Conservation (phyloP, 2,888 invertebrate genomes). For the Cerastoderma edule region DNA sequence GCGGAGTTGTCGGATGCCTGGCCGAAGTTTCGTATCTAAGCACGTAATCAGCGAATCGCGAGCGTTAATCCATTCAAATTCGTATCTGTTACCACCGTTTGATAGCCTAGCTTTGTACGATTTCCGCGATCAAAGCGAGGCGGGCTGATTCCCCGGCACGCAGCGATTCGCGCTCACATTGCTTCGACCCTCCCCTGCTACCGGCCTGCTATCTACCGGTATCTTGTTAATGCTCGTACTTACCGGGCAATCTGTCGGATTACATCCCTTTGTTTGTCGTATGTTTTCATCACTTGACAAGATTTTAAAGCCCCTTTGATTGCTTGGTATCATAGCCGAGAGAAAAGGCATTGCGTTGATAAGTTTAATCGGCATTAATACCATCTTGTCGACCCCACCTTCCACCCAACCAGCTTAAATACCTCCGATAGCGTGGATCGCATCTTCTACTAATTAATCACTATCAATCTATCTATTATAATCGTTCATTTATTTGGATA, state of each 20-base stretch:
- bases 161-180: not conserved
- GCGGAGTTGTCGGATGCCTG: slow-evolving; percentile 46
- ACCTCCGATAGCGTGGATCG: too few species aligned
- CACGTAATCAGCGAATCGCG: slow-evolving; percentile 40
- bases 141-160: slow-evolving; percentile 17
- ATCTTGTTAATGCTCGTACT: slow-evolving; percentile 24
- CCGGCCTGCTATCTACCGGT: slow-evolving; percentile 2
- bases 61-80: slow-evolving; percentile 51
- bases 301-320: slow-evolving; percentile 51
- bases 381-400: slow-evolving; percentile 10
- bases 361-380: slow-evolving; percentile 28
- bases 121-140: slow-evolving; percentile 47
- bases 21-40: slow-evolving; percentile 46
- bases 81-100: slow-evolving; percentile 52
- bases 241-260: slow-evolving; percentile 13
- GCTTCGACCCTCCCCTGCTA: not conserved
- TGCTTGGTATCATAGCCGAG: slow-evolving; percentile 41
- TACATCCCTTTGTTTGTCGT: slow-evolving; percentile 47
- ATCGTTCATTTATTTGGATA: too few species aligned
- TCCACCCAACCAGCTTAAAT: too few species aligned
- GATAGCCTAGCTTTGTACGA: slow-evolving; percentile 26
- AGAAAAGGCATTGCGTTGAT: not conserved
- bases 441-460: too few species aligned
- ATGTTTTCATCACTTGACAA: slow-evolving; percentile 57
- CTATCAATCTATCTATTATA: too few species aligned